Evolutionary conservation across 2,888 invertebrate genomes (phyloP).

Genomic region (Ichneumoninae sp.): DNA sequence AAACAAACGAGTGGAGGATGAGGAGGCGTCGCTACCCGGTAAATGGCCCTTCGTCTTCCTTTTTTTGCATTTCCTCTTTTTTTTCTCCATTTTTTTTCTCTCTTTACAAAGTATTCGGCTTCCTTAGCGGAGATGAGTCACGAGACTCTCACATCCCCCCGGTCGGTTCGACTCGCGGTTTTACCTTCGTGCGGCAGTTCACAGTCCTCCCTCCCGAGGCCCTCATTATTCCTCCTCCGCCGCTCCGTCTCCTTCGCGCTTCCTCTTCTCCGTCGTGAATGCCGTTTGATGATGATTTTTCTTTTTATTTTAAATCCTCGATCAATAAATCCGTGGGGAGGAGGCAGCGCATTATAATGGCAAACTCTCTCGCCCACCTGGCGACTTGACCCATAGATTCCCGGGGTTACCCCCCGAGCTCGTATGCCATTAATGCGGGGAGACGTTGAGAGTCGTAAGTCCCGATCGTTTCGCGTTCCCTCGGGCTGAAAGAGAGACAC

Average conservation of each 20-base stretch:
- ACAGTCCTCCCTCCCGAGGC: conserved; percentile 36
- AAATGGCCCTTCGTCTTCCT: conserved; percentile 62
- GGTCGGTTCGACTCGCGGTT: conserved; percentile 50
- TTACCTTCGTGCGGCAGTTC: conserved; percentile 60
- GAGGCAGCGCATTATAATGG: conserved; percentile 2
- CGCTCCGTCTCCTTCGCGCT: conserved; percentile 5
- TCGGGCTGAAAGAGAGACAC: conserved; percentile 19
- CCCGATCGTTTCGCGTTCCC: conserved; percentile 27
- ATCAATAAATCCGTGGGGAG: conserved; percentile 11
- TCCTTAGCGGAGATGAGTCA: conserved; percentile 65
- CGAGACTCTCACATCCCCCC: conserved; percentile 41
- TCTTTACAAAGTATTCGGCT: conserved; percentile 54
- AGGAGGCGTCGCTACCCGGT: conserved; percentile 61
- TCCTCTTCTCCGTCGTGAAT: conserved; percentile 25
- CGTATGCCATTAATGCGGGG: conserved; percentile 17
- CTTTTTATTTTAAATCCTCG: conserved; percentile 11
- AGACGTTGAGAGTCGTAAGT: conserved; percentile 27
- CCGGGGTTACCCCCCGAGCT: conserved; percentile 5
- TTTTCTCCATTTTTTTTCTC: not conserved
- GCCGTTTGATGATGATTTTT: not conserved
- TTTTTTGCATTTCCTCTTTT: conserved; percentile 8
- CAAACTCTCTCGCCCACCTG: conserved; percentile 32
- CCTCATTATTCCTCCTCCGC: conserved; percentile 20
- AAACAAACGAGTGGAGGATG: conserved; percentile 69
- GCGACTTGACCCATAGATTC: conserved; percentile 38